Percentiles rank a stretch among this genome's conserved stretches.
Evolutionary conservation across 2,888 invertebrate species (phyloP).

Genomic region (Nemapogon koenigi): DNA sequence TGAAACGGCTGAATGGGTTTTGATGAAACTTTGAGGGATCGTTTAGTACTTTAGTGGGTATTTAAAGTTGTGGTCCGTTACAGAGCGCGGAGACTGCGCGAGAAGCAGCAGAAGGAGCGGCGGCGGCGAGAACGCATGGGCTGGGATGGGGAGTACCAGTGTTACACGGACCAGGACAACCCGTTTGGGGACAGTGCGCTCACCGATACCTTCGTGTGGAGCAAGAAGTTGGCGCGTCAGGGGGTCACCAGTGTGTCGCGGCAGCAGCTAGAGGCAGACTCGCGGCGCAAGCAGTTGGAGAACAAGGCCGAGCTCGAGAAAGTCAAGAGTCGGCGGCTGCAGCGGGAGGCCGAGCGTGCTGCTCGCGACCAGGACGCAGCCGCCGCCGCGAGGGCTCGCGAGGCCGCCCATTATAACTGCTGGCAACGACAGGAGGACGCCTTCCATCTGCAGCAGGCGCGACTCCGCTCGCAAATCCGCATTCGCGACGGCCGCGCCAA

Average conservation of each 20-base stretch:
- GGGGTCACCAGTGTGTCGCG: conserved; percentile 80
- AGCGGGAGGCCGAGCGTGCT: conserved; percentile 87
- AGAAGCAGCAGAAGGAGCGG: conserved; percentile 91
- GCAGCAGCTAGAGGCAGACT: conserved; percentile 82
- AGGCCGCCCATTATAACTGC: conserved; percentile 88
- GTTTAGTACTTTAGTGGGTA: conserved; percentile 77
- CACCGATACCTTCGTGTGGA: conserved; percentile 95
- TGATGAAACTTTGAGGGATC: too few species aligned
- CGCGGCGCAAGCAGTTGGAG: conserved; percentile 87
- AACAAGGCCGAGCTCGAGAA: conserved; percentile 93
- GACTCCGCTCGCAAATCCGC: conserved; percentile 90
- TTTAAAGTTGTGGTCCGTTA: conserved; percentile 97
- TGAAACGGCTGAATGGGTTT: too few species aligned
- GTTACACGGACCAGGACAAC: conserved; percentile 97
- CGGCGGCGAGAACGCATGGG: conserved; percentile 92
- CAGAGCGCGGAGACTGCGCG: conserved; percentile 88
- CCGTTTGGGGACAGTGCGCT: conserved; percentile 98
- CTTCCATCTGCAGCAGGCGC: conserved; percentile 96
- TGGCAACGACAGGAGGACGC: conserved; percentile 97
- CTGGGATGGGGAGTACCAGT: conserved; percentile 96
- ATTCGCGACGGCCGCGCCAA: conserved; percentile 97
- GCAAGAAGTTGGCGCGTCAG: conserved; percentile 93
- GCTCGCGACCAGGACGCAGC: conserved; percentile 74
- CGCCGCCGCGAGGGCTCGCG: conserved; percentile 85
- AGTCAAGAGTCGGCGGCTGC: conserved; percentile 88